Conservation (phyloP, 2,797 vertebrate genomes). For the Danio choprae region DNA sequence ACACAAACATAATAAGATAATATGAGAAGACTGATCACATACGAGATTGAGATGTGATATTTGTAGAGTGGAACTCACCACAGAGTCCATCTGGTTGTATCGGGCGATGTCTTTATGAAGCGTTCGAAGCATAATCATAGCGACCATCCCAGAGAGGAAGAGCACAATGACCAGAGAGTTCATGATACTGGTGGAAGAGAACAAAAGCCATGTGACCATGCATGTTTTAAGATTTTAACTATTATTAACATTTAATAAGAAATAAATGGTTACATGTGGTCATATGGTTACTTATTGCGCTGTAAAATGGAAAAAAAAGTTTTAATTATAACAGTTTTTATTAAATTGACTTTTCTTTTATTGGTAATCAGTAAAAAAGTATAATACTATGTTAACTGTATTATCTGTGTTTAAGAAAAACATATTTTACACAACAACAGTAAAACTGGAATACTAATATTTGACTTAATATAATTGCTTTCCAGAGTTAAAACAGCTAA, state of each 20-base stretch:
- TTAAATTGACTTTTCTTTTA: too few relatives aligned
- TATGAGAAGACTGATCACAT: background rate
- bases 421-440: too few relatives aligned
- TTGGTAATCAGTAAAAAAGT: too few relatives aligned
- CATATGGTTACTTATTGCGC: background rate
- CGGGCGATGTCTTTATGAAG: constrained; percentile 94
- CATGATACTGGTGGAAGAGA: constrained; percentile 85
- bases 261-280: too few relatives aligned
- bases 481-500: too few relatives aligned
- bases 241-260: too few relatives aligned
- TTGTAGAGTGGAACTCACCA: constrained; percentile 77
- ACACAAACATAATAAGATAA: background rate
- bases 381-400: too few relatives aligned
- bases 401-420: too few relatives aligned
- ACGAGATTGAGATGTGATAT: background rate
- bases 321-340: background rate
- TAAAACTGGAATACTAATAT: background rate
- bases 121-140: constrained; percentile 93
- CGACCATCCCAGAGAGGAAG: constrained; percentile 94
- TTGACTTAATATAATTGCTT: too few relatives aligned
- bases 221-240: too few relatives aligned
- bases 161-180: constrained; percentile 95
- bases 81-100: constrained; percentile 96
- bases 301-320: background rate
- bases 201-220: constrained; percentile 14